phyloP scores from a whole-genome alignment of 2,113 vertebrate species.

The Myrmecophaga tridactyla region DNA sequence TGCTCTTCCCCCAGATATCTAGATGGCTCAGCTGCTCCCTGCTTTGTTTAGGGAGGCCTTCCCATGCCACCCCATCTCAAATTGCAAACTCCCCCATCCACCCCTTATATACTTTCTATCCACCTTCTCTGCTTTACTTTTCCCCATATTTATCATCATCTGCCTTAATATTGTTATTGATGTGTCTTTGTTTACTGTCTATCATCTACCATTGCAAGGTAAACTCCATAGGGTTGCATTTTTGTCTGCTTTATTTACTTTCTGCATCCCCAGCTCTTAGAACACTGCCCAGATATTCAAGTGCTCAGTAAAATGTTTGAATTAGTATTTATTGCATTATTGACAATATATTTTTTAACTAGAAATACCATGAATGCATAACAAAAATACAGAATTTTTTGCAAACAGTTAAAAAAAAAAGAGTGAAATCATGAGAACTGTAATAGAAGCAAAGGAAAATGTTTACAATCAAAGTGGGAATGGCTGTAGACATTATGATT shows the following conservation, averaged over 20 bases:
- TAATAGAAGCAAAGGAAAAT: no score
- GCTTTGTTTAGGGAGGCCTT: no score
- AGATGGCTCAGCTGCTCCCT: neutral
- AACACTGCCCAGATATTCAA: neutral
- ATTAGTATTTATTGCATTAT: neutral
- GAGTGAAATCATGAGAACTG: no score
- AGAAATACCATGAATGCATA: neutral
- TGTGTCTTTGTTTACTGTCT: neutral
- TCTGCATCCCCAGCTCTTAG: neutral
- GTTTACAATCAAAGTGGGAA: no score
- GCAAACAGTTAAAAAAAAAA: no score
- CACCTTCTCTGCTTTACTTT: neutral
- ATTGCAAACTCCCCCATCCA: neutral
- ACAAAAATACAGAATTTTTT: neutral
- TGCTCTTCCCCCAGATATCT: neutral
- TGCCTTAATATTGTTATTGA: neutral
- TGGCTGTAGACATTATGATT: no score
- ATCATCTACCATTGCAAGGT: neutral
- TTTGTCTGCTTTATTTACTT: neutral
- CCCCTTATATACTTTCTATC: neutral
- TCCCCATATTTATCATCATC: neutral
- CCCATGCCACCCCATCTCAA: neutral
- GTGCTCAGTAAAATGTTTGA: neutral
- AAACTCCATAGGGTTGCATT: neutral
- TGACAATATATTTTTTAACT: neutral